A percentile compares a stretch with the other conserved stretches of the same genome.
These are phyloP conservation scores for Autographa gamma DNA, from an alignment of 2,888 invertebrate species.

Conservation along the genomic window DNA sequence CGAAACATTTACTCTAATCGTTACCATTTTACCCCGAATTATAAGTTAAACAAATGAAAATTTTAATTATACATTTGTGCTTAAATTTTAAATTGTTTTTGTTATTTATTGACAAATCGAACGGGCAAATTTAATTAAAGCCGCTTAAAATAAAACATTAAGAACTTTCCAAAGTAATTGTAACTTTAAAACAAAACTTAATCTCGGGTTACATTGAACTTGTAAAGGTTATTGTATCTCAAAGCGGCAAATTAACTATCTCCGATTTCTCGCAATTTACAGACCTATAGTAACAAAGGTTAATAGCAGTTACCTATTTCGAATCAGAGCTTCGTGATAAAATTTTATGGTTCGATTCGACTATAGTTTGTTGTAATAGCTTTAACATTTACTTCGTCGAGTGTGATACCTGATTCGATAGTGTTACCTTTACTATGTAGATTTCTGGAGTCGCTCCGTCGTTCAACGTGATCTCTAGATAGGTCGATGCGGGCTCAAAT, in stretches of 20 bases:
- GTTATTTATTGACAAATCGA: constrained; percentile 16
- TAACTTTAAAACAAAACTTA: constrained; percentile 45
- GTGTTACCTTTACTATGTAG: constrained; percentile 56
- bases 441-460: constrained; percentile 60
- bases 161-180: constrained; percentile 32
- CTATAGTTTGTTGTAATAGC: constrained; percentile 70
- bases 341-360: constrained; percentile 68
- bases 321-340: constrained; percentile 66
- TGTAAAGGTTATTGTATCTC: constrained; percentile 50
- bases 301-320: constrained; percentile 60
- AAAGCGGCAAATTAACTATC: constrained; percentile 59
- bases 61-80: neutral
- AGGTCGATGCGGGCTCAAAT: constrained; percentile 83
- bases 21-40: too few relatives aligned
- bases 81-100: constrained; percentile 11
- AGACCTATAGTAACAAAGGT: constrained; percentile 60
- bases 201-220: constrained; percentile 42
- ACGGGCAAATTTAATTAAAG: constrained; percentile 34
- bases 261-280: constrained; percentile 57
- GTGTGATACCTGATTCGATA: constrained; percentile 54
- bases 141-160: constrained; percentile 18
- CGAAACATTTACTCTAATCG: neutral
- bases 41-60: constrained; percentile 1
- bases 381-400: constrained; percentile 64
- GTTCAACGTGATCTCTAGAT: constrained; percentile 70